Percentiles rank a stretch among this genome's conserved stretches.
phyloP scores from a whole-genome alignment of 2,888 invertebrate species.

The Arrhopalites spinosus region DNA sequence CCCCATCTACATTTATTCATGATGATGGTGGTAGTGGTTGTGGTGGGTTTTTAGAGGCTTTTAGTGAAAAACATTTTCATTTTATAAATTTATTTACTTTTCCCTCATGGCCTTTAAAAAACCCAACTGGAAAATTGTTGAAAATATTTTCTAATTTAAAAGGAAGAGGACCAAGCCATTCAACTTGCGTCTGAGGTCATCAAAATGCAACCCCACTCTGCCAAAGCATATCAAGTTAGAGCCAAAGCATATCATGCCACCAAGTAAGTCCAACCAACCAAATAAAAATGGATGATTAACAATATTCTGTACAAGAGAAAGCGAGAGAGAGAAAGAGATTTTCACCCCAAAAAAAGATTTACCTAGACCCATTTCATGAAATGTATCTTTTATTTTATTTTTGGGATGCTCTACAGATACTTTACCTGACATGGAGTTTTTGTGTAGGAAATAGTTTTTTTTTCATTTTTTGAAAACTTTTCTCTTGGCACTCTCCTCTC shows the following conservation, averaged over 20 bases:
- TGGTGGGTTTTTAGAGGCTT: not conserved
- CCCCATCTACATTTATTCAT: no score
- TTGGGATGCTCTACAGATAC: no score
- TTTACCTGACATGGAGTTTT: no score
- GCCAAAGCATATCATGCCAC: constrained; percentile 83
- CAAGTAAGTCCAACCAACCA: constrained; percentile 59
- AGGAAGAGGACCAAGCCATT: constrained; percentile 68
- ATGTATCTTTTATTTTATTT: not conserved
- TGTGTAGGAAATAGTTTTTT: no score
- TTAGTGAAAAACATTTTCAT: constrained; percentile 2
- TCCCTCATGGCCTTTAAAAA: no score
- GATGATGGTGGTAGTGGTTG: not conserved
- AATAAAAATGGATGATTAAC: constrained; percentile 5
- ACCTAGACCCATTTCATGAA: not conserved
- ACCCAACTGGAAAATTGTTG: not conserved
- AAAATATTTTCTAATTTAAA: constrained; percentile 50
- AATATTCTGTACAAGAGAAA: not conserved
- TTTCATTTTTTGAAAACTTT: not conserved
- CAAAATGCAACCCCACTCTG: constrained; percentile 81
- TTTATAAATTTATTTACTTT: no score
- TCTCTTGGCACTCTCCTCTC: not conserved
- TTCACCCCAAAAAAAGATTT: not conserved
- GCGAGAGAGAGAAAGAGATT: not conserved
- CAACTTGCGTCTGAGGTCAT: constrained; percentile 87
- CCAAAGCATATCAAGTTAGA: constrained; percentile 90